phyloP scores from a whole-genome alignment of 2,113 vertebrate genomes.

The Cryptotis parvus region DNA sequence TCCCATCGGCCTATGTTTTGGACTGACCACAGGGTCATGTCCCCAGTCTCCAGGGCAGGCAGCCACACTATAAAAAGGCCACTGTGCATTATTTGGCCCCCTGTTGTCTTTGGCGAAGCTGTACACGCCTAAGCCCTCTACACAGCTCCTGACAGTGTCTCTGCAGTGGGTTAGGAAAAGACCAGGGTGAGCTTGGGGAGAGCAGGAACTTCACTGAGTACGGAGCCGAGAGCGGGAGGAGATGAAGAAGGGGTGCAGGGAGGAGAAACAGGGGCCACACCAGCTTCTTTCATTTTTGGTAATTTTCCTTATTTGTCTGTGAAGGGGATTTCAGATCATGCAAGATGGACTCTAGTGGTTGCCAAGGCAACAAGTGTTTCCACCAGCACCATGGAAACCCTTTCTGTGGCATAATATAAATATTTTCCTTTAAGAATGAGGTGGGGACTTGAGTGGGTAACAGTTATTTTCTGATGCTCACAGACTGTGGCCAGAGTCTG shows the following conservation, averaged over 20 bases:
- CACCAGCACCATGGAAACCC: constrained; percentile 90
- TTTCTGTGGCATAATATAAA: constrained; percentile 89
- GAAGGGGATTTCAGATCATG: constrained; percentile 83
- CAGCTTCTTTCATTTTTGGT: constrained; percentile 20
- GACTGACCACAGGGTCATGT: not conserved
- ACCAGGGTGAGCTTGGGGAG: not conserved
- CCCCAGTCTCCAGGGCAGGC: constrained; percentile 24
- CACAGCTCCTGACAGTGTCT: constrained; percentile 9
- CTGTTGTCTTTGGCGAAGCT: constrained; percentile 66
- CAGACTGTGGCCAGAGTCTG: constrained; percentile 55
- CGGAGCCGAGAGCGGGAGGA: not conserved
- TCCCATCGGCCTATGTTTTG: not conserved
- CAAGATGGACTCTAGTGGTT: constrained; percentile 87
- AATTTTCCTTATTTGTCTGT: constrained; percentile 88
- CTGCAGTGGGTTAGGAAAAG: not conserved
- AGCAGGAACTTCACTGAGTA: not conserved
- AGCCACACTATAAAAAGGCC: constrained; percentile 64
- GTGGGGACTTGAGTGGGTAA: constrained; percentile 85
- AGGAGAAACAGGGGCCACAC: not conserved
- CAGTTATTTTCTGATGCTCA: constrained; percentile 86
- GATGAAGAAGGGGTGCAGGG: not conserved
- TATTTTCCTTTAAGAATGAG: constrained; percentile 88
- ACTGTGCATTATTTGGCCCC: constrained; percentile 44
- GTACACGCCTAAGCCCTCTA: constrained; percentile 58
- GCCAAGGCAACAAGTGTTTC: constrained; percentile 85